A percentile compares a stretch with the other conserved stretches of the same genome.
Conservation (phyloP, 2,888 invertebrate species). For the Drosophila merina region DNA sequence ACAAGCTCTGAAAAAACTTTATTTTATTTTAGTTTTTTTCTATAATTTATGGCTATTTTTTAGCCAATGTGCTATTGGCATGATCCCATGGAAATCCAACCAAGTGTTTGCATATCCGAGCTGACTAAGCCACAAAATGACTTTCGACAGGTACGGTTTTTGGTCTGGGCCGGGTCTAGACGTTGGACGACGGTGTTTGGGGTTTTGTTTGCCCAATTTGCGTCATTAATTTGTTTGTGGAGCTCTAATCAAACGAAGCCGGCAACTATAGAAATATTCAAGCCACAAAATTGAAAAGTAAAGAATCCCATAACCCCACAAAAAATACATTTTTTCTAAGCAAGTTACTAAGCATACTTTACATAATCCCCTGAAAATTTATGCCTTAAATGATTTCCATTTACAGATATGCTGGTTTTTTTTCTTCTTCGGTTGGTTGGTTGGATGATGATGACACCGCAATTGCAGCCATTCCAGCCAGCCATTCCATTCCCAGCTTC, state of each 20-base stretch:
- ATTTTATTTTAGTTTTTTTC: not conserved
- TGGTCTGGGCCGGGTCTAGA: conserved; percentile 43
- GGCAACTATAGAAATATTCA: not conserved
- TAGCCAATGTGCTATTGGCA: conserved; percentile 30
- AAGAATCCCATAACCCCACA: not conserved
- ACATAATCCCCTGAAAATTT: conserved; percentile 5
- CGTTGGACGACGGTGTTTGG: conserved; percentile 21
- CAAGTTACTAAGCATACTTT: not conserved
- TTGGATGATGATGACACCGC: not conserved
- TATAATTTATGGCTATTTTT: not conserved
- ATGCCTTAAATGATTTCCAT: conserved; percentile 2
- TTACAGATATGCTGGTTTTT: not conserved
- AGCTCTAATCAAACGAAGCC: conserved; percentile 26
- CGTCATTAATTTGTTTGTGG: conserved; percentile 58
- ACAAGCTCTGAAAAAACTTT: not conserved
- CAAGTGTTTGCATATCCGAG: conserved; percentile 8
- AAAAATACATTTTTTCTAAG: conserved; percentile 1
- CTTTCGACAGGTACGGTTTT: conserved; percentile 14
- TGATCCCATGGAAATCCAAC: conserved; percentile 28
- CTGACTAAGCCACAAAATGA: conserved; percentile 42
- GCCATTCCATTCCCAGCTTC: not conserved
- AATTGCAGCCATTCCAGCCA: conserved; percentile 1
- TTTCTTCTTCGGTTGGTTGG: not conserved
- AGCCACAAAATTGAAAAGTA: not conserved
- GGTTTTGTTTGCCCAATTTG: conserved; percentile 56